These are phyloP conservation scores for Neofelis nebulosa DNA, from an alignment of 2,113 vertebrate species.

Conservation along the genomic window DNA sequence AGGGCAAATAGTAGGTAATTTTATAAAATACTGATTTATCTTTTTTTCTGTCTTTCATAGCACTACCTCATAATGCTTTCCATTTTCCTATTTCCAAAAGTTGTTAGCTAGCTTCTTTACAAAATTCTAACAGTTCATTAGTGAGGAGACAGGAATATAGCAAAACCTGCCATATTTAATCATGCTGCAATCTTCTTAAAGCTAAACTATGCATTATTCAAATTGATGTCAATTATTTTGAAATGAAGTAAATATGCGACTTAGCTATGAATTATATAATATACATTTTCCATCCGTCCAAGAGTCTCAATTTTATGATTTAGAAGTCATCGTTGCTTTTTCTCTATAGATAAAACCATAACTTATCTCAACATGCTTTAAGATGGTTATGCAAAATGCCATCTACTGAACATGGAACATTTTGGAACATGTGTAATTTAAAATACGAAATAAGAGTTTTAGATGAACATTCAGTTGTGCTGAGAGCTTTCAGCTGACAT, in stretches of 20 bases:
- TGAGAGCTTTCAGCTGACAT: neutral
- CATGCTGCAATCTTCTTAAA: slow-evolving; percentile 40
- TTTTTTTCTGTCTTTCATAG: neutral
- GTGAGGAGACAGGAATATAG: neutral
- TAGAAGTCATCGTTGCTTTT: neutral
- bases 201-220: slow-evolving; percentile 56
- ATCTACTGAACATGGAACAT: neutral
- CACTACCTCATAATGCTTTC: neutral
- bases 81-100: neutral
- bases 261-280: slow-evolving; percentile 35
- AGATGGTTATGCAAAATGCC: slow-evolving; percentile 29
- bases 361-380: neutral
- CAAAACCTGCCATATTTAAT: slow-evolving; percentile 47
- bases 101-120: slow-evolving; percentile 23
- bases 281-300: neutral
- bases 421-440: neutral
- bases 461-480: neutral
- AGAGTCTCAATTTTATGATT: slow-evolving; percentile 5
- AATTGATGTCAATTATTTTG: slow-evolving; percentile 68
- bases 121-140: slow-evolving; percentile 11
- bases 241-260: slow-evolving; percentile 62
- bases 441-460: neutral
- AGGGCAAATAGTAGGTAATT: neutral
- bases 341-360: neutral
- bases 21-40: neutral